Evolutionary conservation across 1,140 invertebrate species (phyloP).

Genomic region (Papilio polyxenes): DNA sequence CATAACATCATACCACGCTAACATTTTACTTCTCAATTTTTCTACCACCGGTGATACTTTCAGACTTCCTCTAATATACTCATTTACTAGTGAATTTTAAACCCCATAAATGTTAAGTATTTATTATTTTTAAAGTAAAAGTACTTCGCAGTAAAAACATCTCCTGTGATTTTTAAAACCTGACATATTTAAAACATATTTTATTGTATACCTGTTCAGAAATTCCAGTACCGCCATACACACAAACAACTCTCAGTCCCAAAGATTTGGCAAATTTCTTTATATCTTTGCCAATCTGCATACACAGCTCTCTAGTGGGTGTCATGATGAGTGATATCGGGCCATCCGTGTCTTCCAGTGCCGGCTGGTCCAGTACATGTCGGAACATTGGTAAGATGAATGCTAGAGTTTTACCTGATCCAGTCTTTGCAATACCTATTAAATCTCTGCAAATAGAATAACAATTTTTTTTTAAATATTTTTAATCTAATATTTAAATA

Average conservation of each 20-base stretch:
- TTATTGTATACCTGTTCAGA: constrained; percentile 87
- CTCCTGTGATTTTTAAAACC: too few species aligned
- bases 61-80: too few species aligned
- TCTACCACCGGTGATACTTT: too few species aligned
- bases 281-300: constrained; percentile 99
- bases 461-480: constrained; percentile 19
- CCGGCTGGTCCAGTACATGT: constrained; percentile 97
- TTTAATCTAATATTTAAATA: too few species aligned
- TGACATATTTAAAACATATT: too few species aligned
- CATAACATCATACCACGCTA: too few species aligned
- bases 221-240: constrained; percentile 99
- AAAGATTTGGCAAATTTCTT: constrained; percentile 97
- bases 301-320: constrained; percentile 98
- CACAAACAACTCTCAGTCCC: constrained; percentile 94
- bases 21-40: too few species aligned
- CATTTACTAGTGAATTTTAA: too few species aligned
- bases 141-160: too few species aligned
- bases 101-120: too few species aligned
- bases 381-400: constrained; percentile 99
- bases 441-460: constrained; percentile 86
- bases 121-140: too few species aligned
- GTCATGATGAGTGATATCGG: constrained; percentile 99
- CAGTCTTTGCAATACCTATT: constrained; percentile 99
- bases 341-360: constrained; percentile 96
- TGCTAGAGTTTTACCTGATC: constrained; percentile 99